A percentile compares a stretch with the other conserved stretches of the same genome.
Evolutionary conservation across 2,888 invertebrate genomes (phyloP).

Genomic region (Hirudinaria manillensis): DNA sequence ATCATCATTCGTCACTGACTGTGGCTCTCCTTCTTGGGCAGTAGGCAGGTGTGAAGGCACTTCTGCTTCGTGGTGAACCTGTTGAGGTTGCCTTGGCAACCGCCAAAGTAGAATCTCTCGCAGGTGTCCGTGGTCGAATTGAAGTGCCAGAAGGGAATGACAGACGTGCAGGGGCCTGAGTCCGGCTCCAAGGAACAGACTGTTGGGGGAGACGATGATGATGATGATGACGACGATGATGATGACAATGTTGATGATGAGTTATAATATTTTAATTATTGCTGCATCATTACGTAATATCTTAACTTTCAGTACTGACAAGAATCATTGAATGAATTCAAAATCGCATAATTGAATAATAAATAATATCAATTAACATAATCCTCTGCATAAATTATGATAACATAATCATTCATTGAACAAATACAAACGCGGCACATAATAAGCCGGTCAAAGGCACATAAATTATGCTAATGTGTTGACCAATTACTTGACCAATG

Average conservation of each 20-base stretch:
- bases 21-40: conserved; percentile 15
- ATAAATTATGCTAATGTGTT: too few relatives aligned
- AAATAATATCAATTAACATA: too few relatives aligned
- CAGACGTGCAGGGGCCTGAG: conserved; percentile 37
- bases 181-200: conserved; percentile 37
- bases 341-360: too few relatives aligned
- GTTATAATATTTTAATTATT: not conserved
- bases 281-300: not conserved
- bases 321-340: too few relatives aligned
- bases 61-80: conserved; percentile 65
- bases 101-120: conserved; percentile 71
- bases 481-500: too few relatives aligned
- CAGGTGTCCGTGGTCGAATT: conserved; percentile 57
- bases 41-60: conserved; percentile 33
- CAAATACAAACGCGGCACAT: too few relatives aligned
- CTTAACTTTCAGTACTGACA: too few relatives aligned
- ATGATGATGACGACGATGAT: not conserved
- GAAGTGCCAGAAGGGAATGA: conserved; percentile 62
- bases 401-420: too few relatives aligned
- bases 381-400: too few relatives aligned
- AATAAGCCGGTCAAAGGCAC: too few relatives aligned
- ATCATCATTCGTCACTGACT: conserved; percentile 22
- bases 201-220: conserved; percentile 7
- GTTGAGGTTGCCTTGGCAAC: conserved; percentile 85
- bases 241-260: conserved; percentile 5